Conservation (phyloP, 2,113 vertebrate species). For the human (Homo sapiens) region GRCh38 chr9:135053501-135054000, state of each 20-base stretch:
- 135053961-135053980: background rate
- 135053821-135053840: rapidly evolving
- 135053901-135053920: background rate
- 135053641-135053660: too few species aligned
- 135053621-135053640: too few species aligned
- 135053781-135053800: background rate
- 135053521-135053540: background rate
- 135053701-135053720: too few species aligned
- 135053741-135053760: background rate
- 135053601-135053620: too few species aligned
- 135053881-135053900: background rate
- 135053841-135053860: background rate
- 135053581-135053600: background rate
- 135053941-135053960: background rate
- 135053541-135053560: background rate
- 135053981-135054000: rapidly evolving
- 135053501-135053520: background rate
- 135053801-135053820: too few species aligned
- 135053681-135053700: background rate
- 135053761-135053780: background rate
- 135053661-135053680: too few species aligned
- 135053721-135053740: too few species aligned
- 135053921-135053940: background rate
- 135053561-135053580: rapidly evolving
- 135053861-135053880: background rate